Evolutionary conservation across 2,113 vertebrate species (phyloP).

Genomic region (Callithrix jacchus): DNA sequence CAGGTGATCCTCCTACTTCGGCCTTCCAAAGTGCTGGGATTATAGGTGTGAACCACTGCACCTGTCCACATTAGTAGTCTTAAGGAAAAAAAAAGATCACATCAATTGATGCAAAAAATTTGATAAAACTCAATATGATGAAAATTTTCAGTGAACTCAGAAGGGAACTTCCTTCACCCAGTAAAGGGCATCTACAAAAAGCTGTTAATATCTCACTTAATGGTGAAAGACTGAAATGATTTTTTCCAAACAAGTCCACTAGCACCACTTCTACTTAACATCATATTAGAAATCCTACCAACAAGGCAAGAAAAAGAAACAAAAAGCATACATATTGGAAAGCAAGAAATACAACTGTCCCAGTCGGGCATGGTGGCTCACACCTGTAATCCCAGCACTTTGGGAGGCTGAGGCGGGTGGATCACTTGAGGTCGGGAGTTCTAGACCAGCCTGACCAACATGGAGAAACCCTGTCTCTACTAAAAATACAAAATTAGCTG

Average conservation of each 20-base stretch:
- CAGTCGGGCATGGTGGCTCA: too few species aligned
- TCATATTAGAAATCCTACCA: not conserved
- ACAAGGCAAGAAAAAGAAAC: not conserved
- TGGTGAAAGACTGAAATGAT: not conserved
- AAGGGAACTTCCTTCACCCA: not conserved
- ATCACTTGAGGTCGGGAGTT: too few species aligned
- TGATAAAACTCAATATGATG: conserved; percentile 1
- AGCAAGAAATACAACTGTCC: not conserved
- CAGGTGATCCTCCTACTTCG: not conserved
- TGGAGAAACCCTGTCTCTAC: too few species aligned
- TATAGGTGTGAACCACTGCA: not conserved
- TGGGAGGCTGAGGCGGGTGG: too few species aligned
- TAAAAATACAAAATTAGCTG: too few species aligned
- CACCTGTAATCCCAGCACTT: too few species aligned
- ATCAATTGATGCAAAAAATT: not conserved
- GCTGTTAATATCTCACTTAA: not conserved
- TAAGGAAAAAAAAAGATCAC: not conserved
- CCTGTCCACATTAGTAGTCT: not conserved
- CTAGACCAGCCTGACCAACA: too few species aligned
- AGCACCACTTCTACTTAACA: not conserved
- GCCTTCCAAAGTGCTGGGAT: not conserved
- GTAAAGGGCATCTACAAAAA: not conserved
- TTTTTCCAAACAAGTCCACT: not conserved
- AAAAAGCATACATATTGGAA: not conserved
- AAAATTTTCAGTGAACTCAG: not conserved